Conservation (phyloP, 2,113 vertebrate genomes). For the Gracilinanus agilis region DNA sequence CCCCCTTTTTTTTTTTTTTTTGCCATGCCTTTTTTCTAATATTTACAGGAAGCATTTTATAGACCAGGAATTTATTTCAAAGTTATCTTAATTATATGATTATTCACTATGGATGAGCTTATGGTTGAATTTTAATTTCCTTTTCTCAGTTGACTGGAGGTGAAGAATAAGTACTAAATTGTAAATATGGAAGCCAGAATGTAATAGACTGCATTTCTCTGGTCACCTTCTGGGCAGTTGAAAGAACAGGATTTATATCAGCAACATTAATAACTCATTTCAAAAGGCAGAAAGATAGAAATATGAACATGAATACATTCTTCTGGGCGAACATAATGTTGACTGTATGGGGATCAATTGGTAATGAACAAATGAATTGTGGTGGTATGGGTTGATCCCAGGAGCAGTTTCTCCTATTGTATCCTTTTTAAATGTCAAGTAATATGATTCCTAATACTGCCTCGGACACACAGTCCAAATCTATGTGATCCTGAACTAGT, state of each 20-base stretch:
- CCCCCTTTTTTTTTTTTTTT: too few species aligned
- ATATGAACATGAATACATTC: neutral
- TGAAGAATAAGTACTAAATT: neutral
- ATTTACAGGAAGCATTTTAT: neutral
- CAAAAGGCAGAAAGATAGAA: slow-evolving; percentile 12
- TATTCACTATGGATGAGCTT: neutral
- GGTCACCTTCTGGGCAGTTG: neutral
- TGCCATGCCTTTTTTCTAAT: neutral
- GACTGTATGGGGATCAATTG: neutral
- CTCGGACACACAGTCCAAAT: neutral
- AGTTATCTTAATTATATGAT: too few species aligned
- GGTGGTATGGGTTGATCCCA: too few species aligned
- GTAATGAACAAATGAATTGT: too few species aligned
- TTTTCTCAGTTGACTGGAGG: slow-evolving; percentile 3
- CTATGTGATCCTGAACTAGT: too few species aligned
- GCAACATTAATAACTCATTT: neutral
- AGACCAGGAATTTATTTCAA: neutral
- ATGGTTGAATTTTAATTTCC: slow-evolving; percentile 16
- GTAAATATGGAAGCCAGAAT: neutral
- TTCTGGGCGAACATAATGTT: neutral
- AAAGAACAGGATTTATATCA: neutral
- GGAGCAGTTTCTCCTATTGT: neutral
- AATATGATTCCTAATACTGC: neutral
- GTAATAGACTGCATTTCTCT: neutral
- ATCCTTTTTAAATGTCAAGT: neutral